Evolutionary conservation across 2,113 vertebrate species (phyloP).

Genomic region (Hippolais icterina): DNA sequence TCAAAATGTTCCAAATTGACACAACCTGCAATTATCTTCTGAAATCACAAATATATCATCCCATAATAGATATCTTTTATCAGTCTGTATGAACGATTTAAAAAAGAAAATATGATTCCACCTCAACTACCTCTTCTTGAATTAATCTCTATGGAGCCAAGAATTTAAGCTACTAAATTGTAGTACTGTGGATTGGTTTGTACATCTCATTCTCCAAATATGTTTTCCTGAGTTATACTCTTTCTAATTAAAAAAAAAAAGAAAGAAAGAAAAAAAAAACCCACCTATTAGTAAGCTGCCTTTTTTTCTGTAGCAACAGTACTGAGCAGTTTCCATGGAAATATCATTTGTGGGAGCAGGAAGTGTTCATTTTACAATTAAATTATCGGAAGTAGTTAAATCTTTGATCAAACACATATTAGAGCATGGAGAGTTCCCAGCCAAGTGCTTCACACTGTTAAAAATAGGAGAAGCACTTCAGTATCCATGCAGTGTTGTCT

Average conservation of each 20-base stretch:
- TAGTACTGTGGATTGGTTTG: not conserved
- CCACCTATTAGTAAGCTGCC: not conserved
- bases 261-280: not conserved
- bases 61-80: not conserved
- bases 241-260: not conserved
- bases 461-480: constrained; percentile 2
- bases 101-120: not conserved
- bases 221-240: not conserved
- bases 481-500: not conserved
- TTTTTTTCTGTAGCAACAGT: not conserved
- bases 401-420: constrained; percentile 60
- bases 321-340: constrained; percentile 64
- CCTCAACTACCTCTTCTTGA: not conserved
- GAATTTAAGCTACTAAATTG: not conserved
- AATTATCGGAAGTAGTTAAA: constrained; percentile 45
- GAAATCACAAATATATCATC: not conserved
- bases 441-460: not conserved
- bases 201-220: not conserved
- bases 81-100: not conserved
- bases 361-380: constrained; percentile 54
- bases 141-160: not conserved
- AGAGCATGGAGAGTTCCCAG: constrained; percentile 39
- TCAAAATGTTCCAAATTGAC: not conserved
- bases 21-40: not conserved
- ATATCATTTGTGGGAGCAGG: constrained; percentile 30